Conservation (phyloP, 2,797 vertebrate species). For the Graptemys geographica region DNA sequence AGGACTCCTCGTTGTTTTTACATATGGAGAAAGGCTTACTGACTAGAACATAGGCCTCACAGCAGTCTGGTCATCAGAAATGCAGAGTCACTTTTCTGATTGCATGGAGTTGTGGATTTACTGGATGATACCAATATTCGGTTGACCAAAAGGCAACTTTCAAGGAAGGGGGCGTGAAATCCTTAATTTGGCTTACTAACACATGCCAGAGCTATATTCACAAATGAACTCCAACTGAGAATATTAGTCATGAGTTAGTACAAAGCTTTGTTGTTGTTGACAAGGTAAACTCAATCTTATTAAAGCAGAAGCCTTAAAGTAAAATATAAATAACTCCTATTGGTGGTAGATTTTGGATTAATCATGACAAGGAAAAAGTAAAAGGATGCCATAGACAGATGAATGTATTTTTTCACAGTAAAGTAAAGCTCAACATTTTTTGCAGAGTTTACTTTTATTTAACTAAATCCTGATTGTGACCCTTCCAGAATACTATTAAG, state of each 20-base stretch:
- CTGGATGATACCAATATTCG: background rate
- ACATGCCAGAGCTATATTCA: background rate
- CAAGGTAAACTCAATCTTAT: background rate
- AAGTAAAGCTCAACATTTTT: conserved; percentile 8
- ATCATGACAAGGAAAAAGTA: background rate
- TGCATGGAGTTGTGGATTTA: background rate
- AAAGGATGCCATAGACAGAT: conserved; percentile 16
- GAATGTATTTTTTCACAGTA: background rate
- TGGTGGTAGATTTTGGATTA: background rate
- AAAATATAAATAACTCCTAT: background rate
- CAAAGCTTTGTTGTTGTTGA: conserved; percentile 32
- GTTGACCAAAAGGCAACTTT: background rate
- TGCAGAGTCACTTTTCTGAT: background rate
- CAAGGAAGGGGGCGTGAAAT: background rate
- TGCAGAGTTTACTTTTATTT: conserved; percentile 25
- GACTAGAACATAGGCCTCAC: background rate
- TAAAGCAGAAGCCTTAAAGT: conserved; percentile 14
- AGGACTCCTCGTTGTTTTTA: no score
- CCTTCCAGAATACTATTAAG: conserved; percentile 31
- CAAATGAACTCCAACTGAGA: conserved; percentile 18
- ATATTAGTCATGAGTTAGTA: background rate
- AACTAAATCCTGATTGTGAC: conserved; percentile 35
- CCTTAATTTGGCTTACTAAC: background rate
- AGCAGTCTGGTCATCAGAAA: background rate
- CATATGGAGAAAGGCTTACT: background rate